Percentiles rank a stretch among this genome's conserved stretches.
Conservation (phyloP, 2,113 vertebrate species). For the Charadrius vociferus region DNA sequence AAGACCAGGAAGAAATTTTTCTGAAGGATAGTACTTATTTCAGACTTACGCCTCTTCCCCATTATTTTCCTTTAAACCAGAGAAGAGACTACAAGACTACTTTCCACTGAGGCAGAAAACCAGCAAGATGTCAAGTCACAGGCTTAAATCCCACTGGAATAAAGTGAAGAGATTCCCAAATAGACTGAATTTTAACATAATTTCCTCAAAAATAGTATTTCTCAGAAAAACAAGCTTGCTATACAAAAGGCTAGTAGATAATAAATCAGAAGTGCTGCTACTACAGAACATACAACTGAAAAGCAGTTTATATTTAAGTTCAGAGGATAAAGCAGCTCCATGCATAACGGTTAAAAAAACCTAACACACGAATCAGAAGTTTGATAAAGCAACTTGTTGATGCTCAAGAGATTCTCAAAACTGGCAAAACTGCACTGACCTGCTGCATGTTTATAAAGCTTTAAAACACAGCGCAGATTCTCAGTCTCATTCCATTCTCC, state of each 20-base stretch:
- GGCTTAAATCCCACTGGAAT: not conserved
- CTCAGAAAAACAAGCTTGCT: not conserved
- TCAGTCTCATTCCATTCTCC: not conserved
- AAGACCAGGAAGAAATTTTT: not conserved
- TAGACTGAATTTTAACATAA: not conserved
- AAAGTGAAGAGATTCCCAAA: not conserved
- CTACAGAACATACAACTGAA: not conserved
- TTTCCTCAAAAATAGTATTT: not conserved
- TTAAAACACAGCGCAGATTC: not conserved
- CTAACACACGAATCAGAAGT: not conserved
- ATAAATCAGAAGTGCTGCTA: not conserved
- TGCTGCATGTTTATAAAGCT: not conserved
- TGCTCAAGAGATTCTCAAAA: not conserved
- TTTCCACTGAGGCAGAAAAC: not conserved
- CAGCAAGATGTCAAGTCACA: not conserved
- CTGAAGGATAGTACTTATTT: not conserved
- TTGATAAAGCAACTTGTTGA: not conserved
- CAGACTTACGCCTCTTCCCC: not conserved
- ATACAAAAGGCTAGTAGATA: not conserved
- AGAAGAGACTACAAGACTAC: not conserved
- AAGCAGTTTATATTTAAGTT: not conserved
- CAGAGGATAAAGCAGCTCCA: not conserved
- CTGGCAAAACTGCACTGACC: not conserved
- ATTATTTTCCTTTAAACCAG: not conserved
- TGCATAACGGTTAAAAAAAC: not conserved